A percentile compares a stretch with the other conserved stretches of the same genome.
phyloP scores from a whole-genome alignment of 2,113 vertebrate species.

The Takifugu flavidus region DNA sequence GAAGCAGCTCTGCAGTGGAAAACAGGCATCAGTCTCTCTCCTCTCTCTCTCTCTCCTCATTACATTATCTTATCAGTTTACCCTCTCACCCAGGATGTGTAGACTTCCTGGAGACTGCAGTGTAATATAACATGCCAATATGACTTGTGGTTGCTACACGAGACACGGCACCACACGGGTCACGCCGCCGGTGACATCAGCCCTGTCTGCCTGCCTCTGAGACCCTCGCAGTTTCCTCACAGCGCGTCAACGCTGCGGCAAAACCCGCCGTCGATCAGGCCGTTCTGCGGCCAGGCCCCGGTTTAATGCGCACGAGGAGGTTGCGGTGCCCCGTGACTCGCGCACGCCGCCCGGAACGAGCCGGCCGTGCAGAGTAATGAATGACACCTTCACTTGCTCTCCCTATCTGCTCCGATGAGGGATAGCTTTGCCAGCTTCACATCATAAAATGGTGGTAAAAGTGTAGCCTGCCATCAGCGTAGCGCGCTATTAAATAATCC shows the following conservation, averaged over 20 bases:
- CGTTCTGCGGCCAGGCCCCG: conserved; percentile 31
- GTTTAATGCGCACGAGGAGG: conserved; percentile 56
- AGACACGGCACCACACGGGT: conserved; percentile 67
- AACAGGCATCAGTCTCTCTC: conserved; percentile 27
- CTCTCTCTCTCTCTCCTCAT: conserved; percentile 36
- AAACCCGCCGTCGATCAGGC: conserved; percentile 9
- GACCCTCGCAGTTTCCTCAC: conserved; percentile 64
- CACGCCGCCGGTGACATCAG: conserved; percentile 64
- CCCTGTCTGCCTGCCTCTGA: conserved; percentile 53
- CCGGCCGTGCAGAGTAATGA: conserved; percentile 18
- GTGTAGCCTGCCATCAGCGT: conserved; percentile 48
- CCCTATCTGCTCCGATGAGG: conserved; percentile 49
- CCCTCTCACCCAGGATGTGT: conserved; percentile 52
- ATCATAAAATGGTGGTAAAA: conserved; percentile 59
- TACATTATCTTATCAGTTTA: conserved; percentile 75
- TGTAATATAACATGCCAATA: conserved; percentile 73
- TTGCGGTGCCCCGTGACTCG: conserved; percentile 52
- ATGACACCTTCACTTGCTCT: conserved; percentile 27
- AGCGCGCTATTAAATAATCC: conserved; percentile 62
- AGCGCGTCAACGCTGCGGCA: conserved; percentile 56
- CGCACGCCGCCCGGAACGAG: conserved; percentile 38
- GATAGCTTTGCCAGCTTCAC: conserved; percentile 47
- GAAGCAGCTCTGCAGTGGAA: not conserved
- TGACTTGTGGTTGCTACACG: conserved; percentile 74
- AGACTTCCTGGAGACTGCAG: conserved; percentile 72